Percentiles rank a stretch among this genome's conserved stretches.
Conservation (phyloP, 1,140 invertebrate genomes). For the Pteromalus puparum region DNA sequence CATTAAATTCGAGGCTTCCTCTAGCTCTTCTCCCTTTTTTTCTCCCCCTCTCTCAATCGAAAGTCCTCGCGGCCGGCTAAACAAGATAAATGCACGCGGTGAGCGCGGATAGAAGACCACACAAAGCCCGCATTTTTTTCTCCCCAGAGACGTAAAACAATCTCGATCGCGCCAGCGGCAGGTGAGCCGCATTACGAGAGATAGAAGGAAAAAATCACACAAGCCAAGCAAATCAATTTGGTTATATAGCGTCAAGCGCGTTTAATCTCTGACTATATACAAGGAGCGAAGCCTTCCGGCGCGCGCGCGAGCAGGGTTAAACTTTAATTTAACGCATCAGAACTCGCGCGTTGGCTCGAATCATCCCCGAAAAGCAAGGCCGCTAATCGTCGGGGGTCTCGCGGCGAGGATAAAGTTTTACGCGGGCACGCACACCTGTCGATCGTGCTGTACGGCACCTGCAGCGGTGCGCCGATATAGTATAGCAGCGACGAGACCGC, state of each 20-base stretch:
- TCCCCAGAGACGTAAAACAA: constrained; percentile 18
- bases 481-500: not conserved
- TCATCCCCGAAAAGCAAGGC: constrained; percentile 15
- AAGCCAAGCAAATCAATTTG: constrained; percentile 46
- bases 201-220: constrained; percentile 42
- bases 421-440: constrained; percentile 26
- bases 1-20: constrained; percentile 24
- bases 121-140: constrained; percentile 16
- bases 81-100: constrained; percentile 40
- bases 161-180: constrained; percentile 18
- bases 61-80: constrained; percentile 37
- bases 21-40: not conserved
- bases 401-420: constrained; percentile 11
- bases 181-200: constrained; percentile 22
- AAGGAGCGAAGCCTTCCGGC: constrained; percentile 16
- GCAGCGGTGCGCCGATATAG: too few relatives aligned
- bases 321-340: constrained; percentile 75
- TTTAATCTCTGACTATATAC: constrained; percentile 55
- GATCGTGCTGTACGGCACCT: not conserved
- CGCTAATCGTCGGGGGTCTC: not conserved
- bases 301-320: constrained; percentile 58
- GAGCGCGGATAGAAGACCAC: not conserved
- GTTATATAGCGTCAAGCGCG: constrained; percentile 45
- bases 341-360: constrained; percentile 50
- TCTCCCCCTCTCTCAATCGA: constrained; percentile 30